Evolutionary conservation across 2,113 vertebrate genomes (phyloP).

Genomic region (Epinephelus moara): DNA sequence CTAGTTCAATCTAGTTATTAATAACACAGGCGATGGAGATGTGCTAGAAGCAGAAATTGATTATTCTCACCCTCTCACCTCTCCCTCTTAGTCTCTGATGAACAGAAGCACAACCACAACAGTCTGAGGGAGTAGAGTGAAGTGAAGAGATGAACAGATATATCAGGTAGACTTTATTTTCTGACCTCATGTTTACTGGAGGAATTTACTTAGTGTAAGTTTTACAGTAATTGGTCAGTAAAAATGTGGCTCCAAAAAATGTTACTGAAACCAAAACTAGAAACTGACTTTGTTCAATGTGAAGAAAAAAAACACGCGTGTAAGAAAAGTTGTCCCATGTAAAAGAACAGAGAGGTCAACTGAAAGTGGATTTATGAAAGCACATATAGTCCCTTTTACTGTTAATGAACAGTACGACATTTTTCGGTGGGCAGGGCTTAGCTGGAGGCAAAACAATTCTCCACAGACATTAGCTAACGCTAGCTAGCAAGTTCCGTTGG

Average conservation of each 20-base stretch:
- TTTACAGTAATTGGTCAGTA: background rate
- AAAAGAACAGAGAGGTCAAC: too few species aligned
- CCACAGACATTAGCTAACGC: too few species aligned
- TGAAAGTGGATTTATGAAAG: too few species aligned
- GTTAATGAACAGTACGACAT: too few species aligned
- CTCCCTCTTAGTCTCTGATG: constrained; percentile 6
- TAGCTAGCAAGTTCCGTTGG: too few species aligned
- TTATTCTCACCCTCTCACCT: constrained; percentile 30
- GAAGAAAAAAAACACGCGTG: too few species aligned
- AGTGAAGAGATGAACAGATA: background rate
- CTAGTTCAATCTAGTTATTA: constrained; percentile 54
- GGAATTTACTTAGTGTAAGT: background rate
- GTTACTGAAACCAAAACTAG: background rate
- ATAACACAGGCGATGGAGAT: constrained; percentile 59
- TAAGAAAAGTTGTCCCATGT: too few species aligned
- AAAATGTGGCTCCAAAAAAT: background rate
- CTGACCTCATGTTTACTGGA: background rate
- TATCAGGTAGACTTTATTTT: background rate
- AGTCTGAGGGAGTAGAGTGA: background rate
- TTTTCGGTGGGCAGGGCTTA: too few species aligned
- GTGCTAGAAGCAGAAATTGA: constrained; percentile 42
- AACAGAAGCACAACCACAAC: constrained; percentile 24
- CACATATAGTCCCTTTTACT: too few species aligned
- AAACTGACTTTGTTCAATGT: background rate
- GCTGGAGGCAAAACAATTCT: too few species aligned